A percentile compares a stretch with the other conserved stretches of the same genome.
Evolutionary conservation across 2,888 invertebrate species (phyloP).

Genomic region (Deroplatys truncata): DNA sequence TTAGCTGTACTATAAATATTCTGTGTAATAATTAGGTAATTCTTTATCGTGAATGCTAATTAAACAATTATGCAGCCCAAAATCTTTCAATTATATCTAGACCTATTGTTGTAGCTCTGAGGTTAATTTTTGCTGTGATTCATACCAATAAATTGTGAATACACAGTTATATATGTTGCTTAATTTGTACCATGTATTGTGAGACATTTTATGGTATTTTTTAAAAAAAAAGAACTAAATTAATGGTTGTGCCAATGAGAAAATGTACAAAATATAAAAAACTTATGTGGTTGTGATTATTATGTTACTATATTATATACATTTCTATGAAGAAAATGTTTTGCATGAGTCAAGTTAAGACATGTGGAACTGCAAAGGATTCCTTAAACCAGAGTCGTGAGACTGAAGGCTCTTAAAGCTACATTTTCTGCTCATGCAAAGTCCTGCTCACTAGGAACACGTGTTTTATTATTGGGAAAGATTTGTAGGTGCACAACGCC

Average conservation of each 20-base stretch:
- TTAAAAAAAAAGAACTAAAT: neutral
- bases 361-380: neutral
- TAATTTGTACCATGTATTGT: neutral
- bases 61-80: neutral
- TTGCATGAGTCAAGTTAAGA: neutral
- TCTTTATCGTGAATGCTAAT: neutral
- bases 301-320: neutral
- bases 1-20: neutral
- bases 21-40: neutral
- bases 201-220: neutral
- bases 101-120: neutral
- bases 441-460: neutral
- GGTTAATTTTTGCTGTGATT: neutral
- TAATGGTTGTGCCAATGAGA: neutral
- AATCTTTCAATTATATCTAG: neutral
- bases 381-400: neutral
- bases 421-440: neutral
- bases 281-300: neutral
- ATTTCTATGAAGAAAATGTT: neutral
- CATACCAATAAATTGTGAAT: neutral
- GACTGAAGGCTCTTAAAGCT: neutral
- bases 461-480: neutral
- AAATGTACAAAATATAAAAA: neutral
- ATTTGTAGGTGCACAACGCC: neutral
- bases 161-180: neutral